Percentiles rank a stretch among this genome's conserved stretches.
phyloP scores from a whole-genome alignment of 2,888 invertebrate species.

The Anthophora plumipes region DNA sequence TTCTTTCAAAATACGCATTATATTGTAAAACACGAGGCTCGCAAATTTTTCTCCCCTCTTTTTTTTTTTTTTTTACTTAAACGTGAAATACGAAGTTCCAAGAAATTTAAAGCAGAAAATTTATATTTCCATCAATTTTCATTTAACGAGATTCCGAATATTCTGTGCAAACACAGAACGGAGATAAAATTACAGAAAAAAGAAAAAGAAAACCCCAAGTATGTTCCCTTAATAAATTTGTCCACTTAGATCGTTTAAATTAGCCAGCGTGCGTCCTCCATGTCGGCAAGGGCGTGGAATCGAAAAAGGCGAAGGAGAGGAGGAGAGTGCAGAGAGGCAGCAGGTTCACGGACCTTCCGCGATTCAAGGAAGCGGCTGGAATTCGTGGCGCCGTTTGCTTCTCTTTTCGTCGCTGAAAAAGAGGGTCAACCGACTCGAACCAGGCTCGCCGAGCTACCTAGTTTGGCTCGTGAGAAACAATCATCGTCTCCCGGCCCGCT shows the following conservation, averaged over 20 bases:
- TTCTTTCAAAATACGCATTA: too few relatives aligned
- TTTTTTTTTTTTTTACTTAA: too few relatives aligned
- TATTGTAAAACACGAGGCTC: neutral
- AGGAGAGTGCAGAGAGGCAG: too few relatives aligned
- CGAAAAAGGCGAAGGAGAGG: neutral
- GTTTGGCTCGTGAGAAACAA: slow-evolving; percentile 80
- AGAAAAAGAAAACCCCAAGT: neutral
- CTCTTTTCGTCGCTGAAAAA: slow-evolving; percentile 58
- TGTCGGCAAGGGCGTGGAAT: neutral
- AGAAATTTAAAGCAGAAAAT: too few relatives aligned
- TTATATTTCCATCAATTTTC: too few relatives aligned
- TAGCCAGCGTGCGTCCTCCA: neutral
- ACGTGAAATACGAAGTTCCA: too few relatives aligned
- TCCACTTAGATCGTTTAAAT: too few relatives aligned
- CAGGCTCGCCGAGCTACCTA: slow-evolving; percentile 63
- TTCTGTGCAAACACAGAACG: too few relatives aligned
- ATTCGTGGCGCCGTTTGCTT: slow-evolving; percentile 63
- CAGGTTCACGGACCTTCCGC: slow-evolving; percentile 58
- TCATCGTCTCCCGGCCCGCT: slow-evolving; percentile 43
- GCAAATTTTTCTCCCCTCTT: too few relatives aligned
- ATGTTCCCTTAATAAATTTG: too few relatives aligned
- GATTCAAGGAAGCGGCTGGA: slow-evolving; percentile 64
- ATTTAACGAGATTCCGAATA: too few relatives aligned
- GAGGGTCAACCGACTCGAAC: slow-evolving; percentile 57
- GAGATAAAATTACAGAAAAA: too few relatives aligned